Percentiles rank a stretch among this genome's conserved stretches.
Evolutionary conservation across 1,140 invertebrate genomes (phyloP).

Genomic region (Meloidogyne chitwoodi): DNA sequence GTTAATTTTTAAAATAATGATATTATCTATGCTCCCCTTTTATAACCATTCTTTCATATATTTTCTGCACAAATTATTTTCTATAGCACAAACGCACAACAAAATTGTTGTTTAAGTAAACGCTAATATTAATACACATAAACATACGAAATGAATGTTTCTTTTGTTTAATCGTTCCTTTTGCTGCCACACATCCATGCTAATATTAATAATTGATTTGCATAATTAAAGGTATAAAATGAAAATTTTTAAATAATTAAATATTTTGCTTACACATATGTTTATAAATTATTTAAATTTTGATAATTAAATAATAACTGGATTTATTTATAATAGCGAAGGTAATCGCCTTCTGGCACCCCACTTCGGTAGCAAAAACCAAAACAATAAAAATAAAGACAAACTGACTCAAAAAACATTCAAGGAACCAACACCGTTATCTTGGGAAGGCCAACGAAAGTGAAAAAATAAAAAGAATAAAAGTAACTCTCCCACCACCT

Average conservation of each 20-base stretch:
- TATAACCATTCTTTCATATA: not conserved
- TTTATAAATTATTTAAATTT: too few species aligned
- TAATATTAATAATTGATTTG: slow-evolving; percentile 5
- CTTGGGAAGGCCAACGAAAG: too few species aligned
- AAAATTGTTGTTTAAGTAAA: not conserved
- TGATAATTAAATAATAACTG: too few species aligned
- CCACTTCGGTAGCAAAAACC: too few species aligned
- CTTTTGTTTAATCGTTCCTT: not conserved
- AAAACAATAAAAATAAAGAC: too few species aligned
- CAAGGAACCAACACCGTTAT: too few species aligned
- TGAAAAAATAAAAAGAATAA: too few species aligned
- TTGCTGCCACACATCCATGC: not conserved
- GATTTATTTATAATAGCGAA: too few species aligned
- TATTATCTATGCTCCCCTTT: not conserved
- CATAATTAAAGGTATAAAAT: slow-evolving; percentile 4
- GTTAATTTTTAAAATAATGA: not conserved
- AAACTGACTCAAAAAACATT: too few species aligned
- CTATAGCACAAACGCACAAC: not conserved
- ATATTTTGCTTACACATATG: not conserved
- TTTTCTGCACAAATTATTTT: not conserved
- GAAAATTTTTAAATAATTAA: too few species aligned
- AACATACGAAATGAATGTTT: not conserved
- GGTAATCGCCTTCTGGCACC: too few species aligned
- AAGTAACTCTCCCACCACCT: too few species aligned
- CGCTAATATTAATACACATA: not conserved